These are phyloP conservation scores for Mastigias papua DNA, from an alignment of 30 jellyfish, hydroid and myxozoan genomes.

Conservation along the genomic window DNA sequence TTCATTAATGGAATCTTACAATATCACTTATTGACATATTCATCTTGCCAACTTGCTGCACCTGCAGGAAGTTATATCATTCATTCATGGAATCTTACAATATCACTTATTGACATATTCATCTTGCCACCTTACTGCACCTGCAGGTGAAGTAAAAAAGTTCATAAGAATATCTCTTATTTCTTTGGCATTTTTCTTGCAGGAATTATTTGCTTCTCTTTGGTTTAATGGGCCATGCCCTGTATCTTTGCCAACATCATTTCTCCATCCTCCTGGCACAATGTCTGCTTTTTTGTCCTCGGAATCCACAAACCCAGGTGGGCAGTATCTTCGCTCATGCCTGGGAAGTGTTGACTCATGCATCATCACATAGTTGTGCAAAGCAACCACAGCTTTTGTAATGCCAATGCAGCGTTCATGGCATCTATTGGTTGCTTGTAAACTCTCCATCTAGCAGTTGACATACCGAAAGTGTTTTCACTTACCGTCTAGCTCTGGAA, in stretches of 20 bases:
- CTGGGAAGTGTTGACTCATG: conserved; percentile 42
- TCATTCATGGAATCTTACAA: background rate
- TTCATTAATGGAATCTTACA: background rate
- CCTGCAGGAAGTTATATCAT: conserved; percentile 53
- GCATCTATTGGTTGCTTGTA: conserved; percentile 79
- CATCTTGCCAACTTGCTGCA: conserved; percentile 51
- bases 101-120: conserved; percentile 37
- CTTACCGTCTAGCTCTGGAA: conserved; percentile 81
- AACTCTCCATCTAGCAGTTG: conserved; percentile 75
- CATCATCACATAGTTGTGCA: conserved; percentile 62
- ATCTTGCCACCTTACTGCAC: conserved; percentile 56
- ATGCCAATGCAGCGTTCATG: conserved; percentile 47
- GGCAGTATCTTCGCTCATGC: conserved; percentile 60
- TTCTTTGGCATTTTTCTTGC: conserved; percentile 52
- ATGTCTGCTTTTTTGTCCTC: conserved; percentile 36
- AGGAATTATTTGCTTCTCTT: conserved; percentile 31
- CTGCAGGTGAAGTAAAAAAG: conserved; percentile 47
- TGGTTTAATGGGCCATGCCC: conserved; percentile 27
- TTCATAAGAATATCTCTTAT: conserved; percentile 41
- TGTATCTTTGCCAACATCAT: conserved; percentile 39
- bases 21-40: conserved; percentile 33
- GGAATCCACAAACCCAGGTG: conserved; percentile 58
- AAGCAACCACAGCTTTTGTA: conserved; percentile 78
- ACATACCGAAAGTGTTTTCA: conserved; percentile 80
- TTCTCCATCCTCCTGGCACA: conserved; percentile 66